These are phyloP conservation scores for Anabacerthia variegaticeps DNA, from an alignment of 2,797 vertebrate genomes.

Conservation along the genomic window DNA sequence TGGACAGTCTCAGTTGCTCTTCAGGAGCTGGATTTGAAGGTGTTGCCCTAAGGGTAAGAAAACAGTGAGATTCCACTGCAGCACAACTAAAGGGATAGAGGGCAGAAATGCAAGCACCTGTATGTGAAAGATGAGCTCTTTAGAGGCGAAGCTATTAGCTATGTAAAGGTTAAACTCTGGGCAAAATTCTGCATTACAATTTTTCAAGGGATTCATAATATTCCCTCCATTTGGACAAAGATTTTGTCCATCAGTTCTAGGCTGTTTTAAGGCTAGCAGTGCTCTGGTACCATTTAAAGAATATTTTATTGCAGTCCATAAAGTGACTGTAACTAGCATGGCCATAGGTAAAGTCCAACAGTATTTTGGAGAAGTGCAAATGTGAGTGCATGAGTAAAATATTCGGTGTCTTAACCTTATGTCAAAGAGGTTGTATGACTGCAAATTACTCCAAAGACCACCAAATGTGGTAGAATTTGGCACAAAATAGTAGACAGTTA, in stretches of 20 bases:
- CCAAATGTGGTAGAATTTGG: background rate
- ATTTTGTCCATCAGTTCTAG: background rate
- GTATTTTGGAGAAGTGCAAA: background rate
- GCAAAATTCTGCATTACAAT: background rate
- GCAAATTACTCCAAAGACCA: background rate
- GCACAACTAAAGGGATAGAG: background rate
- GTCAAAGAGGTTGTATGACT: background rate
- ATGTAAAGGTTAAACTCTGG: background rate
- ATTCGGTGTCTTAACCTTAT: background rate
- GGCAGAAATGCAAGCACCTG: background rate
- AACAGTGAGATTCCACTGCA: background rate
- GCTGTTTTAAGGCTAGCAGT: background rate
- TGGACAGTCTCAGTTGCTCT: background rate
- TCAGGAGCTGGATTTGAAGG: background rate
- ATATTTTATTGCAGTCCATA: background rate
- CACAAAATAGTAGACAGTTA: background rate
- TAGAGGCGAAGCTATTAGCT: background rate
- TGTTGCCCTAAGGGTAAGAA: background rate
- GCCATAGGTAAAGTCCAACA: background rate
- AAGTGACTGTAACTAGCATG: rapidly evolving
- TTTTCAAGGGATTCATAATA: background rate
- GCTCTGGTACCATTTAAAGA: background rate
- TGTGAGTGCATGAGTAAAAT: background rate
- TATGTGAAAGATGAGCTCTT: background rate
- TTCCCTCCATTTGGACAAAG: background rate